Evolutionary conservation across 2,888 invertebrate genomes (phyloP), one percentile per base, ranked within the genome.

Genomic region (Drosophila formosana): DNA sequence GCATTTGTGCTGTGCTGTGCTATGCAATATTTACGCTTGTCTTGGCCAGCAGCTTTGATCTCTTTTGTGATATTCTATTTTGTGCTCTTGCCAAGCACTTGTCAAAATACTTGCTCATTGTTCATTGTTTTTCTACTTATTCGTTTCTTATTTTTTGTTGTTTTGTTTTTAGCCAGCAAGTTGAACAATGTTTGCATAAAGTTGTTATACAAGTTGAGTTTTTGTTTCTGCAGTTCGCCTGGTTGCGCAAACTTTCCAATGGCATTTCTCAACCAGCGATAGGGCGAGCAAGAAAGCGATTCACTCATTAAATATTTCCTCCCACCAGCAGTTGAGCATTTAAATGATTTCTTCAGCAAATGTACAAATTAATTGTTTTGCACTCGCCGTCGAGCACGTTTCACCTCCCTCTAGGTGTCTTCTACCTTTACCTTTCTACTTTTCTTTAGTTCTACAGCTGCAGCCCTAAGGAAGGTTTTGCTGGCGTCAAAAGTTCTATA

Each of bases 11-110:
- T 81, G 46, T 67, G 65, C 89, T 78, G 60, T 70, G 79, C 88
- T 56, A 64, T 81, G 79, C 82, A 87, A 89, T 89, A 84, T 83
- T 89, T 82, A 89, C 89, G 88, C 88, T 81, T 89, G 89, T 83
- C 89, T 89, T 84, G 78, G 71, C 66, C 68, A 76, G 58, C 68
- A 71, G 82, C 84, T 82, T 89, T 84, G 76, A 84, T 82, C 88
- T 85, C 67, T 68, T 72, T 69, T 75, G 67, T 75, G 72, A 81
- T 75, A 75, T 72, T 84, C 66, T 50, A 55, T 64, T 47, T 64
- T 46, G 45, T 67, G 57, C 47, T 46, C 53, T 71, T 83, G 80
- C 72, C 70, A 71, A 68, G 67, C 69, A 69, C 82, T 89, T 88
- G 82, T 87, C 85, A 84, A 81, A 88, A 88, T 81, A 78, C 82